A percentile compares a stretch with the other conserved stretches of the same genome.
phyloP scores from a whole-genome alignment of 1,140 invertebrate genomes.

The Heliconius himera region DNA sequence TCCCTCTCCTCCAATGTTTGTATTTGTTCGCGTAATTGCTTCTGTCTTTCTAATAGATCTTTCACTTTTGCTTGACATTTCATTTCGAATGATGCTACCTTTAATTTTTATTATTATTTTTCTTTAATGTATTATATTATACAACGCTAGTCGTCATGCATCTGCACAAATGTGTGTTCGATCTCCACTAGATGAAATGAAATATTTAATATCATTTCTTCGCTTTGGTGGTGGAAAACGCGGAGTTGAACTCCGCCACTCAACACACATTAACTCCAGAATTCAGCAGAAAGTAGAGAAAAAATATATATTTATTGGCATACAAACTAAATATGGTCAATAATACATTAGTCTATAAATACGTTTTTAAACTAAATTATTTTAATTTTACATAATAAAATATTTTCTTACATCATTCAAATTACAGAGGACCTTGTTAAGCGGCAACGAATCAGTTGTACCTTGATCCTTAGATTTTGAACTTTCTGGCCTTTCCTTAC shows the following conservation, averaged over 20 bases:
- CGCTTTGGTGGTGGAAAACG: neutral
- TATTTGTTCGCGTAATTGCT: slow-evolving; percentile 58
- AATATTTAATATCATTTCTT: neutral
- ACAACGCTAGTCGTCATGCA: neutral
- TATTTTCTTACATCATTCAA: slow-evolving; percentile 55
- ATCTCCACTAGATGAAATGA: neutral
- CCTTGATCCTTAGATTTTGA: slow-evolving; percentile 33
- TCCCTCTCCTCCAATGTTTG: slow-evolving; percentile 58
- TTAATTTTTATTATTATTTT: neutral
- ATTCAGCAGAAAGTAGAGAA: neutral
- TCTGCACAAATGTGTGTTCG: neutral
- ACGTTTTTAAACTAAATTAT: no score
- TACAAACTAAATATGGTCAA: no score
- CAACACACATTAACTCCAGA: neutral
- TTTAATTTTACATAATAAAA: slow-evolving; percentile 12
- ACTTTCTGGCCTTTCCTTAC: slow-evolving; percentile 21
- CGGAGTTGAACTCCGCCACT: neutral
- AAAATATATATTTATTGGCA: no score
- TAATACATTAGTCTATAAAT: no score
- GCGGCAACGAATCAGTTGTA: slow-evolving; percentile 45
- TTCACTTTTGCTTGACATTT: slow-evolving; percentile 55
- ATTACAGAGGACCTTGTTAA: slow-evolving; percentile 60
- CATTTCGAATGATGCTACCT: slow-evolving; percentile 65
- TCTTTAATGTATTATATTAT: neutral
- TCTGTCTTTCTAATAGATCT: slow-evolving; percentile 51